Percentiles rank a stretch among this genome's conserved stretches.
phyloP scores from a whole-genome alignment of 2,113 vertebrate genomes.

The Sander vitreus region DNA sequence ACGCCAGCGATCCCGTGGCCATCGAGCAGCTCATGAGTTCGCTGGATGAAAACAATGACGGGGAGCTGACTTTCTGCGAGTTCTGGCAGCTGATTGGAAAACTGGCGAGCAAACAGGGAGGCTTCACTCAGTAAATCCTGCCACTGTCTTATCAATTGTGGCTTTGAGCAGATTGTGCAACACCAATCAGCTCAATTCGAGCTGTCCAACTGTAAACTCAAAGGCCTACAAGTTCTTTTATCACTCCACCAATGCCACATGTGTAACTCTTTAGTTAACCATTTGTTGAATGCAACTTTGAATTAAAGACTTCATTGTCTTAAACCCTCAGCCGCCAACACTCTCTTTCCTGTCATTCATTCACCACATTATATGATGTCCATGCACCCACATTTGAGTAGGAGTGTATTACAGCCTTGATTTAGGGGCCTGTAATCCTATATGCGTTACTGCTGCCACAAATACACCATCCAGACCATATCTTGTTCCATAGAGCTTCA shows the following conservation, averaged over 20 bases:
- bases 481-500: constrained; percentile 63
- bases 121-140: constrained; percentile 69
- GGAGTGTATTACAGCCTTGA: constrained; percentile 56
- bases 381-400: constrained; percentile 25
- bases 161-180: constrained; percentile 25
- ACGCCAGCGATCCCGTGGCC: constrained; percentile 67
- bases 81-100: constrained; percentile 87
- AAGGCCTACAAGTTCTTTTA: constrained; percentile 21
- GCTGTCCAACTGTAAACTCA: constrained; percentile 21
- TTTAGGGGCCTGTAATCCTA: constrained; percentile 71
- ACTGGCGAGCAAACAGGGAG: constrained; percentile 79
- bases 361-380: constrained; percentile 54
- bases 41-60: constrained; percentile 82
- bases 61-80: constrained; percentile 85
- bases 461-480: constrained; percentile 38
- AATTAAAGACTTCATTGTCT: constrained; percentile 76
- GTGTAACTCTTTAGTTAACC: constrained; percentile 58
- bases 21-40: constrained; percentile 83
- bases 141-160: background rate
- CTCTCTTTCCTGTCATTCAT: constrained; percentile 73
- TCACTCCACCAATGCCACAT: constrained; percentile 29
- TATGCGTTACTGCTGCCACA: constrained; percentile 39
- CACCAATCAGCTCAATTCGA: background rate
- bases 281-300: constrained; percentile 59
- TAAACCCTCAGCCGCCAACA: constrained; percentile 29